phyloP scores from a whole-genome alignment of 2,113 vertebrate genomes.

The Psittacula cyanocephala region DNA sequence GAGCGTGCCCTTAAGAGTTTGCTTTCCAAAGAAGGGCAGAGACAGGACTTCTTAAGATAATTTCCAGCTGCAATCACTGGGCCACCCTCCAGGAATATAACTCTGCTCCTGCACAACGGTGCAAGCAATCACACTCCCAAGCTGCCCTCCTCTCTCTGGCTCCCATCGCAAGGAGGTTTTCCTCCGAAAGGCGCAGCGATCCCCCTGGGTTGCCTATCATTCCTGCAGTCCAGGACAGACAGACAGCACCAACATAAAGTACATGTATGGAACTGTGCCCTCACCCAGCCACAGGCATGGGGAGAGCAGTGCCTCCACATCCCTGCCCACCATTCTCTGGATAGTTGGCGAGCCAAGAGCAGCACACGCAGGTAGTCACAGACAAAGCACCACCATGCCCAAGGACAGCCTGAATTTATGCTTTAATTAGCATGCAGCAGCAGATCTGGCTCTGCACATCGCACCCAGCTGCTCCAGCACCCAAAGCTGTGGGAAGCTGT shows the following conservation, averaged over 20 bases:
- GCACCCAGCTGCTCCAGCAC: neutral
- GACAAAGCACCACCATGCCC: neutral
- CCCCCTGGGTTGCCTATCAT: accelerated
- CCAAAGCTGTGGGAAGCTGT: neutral
- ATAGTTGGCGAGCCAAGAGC: neutral
- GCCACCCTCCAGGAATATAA: conserved; percentile 34
- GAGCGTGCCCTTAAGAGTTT: neutral
- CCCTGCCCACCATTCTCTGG: neutral
- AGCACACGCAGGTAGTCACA: accelerated
- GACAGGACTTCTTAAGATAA: neutral
- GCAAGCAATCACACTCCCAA: accelerated
- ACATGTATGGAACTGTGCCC: neutral
- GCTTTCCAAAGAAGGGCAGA: conserved; percentile 57
- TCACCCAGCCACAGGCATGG: accelerated
- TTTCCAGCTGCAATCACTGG: neutral
- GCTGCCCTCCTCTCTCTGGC: accelerated
- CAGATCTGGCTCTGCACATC: neutral
- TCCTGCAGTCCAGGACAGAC: accelerated
- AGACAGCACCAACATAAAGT: neutral
- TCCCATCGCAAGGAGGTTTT: accelerated
- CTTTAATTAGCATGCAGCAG: neutral
- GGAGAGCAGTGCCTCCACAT: accelerated
- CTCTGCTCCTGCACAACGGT: neutral
- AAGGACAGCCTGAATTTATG: neutral
- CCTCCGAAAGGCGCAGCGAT: accelerated